Percentiles rank a stretch among this genome's conserved stretches.
These are phyloP conservation scores for Embidobia sp. DNA, from an alignment of 2,888 invertebrate genomes.

Conservation along the genomic window DNA sequence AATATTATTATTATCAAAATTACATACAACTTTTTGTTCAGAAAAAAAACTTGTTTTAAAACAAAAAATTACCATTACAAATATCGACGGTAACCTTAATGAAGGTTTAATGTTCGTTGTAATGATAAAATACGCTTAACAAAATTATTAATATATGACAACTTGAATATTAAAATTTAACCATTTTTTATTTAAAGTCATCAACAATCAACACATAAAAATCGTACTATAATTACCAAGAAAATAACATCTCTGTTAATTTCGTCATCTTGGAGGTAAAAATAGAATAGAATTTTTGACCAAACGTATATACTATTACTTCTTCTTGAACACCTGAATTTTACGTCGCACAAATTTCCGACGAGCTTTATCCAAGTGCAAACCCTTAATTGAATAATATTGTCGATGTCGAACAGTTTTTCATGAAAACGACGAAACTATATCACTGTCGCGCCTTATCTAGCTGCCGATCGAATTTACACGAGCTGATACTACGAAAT, in stretches of 20 bases:
- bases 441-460: slow-evolving; percentile 60
- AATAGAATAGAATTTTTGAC: not conserved
- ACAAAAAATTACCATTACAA: no score
- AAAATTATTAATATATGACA: no score
- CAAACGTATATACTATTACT: no score
- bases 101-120: no score
- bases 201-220: no score
- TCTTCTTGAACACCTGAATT: not conserved
- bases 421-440: slow-evolving; percentile 48
- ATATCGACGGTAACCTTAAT: no score
- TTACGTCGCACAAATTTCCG: slow-evolving; percentile 24
- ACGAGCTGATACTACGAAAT: slow-evolving; percentile 57
- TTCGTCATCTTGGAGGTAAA: slow-evolving; percentile 27
- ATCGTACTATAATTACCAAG: slow-evolving; percentile 39
- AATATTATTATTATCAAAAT: no score
- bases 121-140: no score
- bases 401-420: slow-evolving; percentile 44
- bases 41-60: no score
- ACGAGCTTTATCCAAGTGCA: slow-evolving; percentile 38
- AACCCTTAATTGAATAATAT: slow-evolving; percentile 55
- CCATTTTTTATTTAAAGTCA: no score
- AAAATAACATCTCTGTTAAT: slow-evolving; percentile 16
- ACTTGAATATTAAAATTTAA: no score
- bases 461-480: slow-evolving; percentile 49
- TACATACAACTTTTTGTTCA: no score